Base-by-base conservation (phyloP, 2,888 invertebrate genomes). In the Dicranocentrus wangi region DNA sequence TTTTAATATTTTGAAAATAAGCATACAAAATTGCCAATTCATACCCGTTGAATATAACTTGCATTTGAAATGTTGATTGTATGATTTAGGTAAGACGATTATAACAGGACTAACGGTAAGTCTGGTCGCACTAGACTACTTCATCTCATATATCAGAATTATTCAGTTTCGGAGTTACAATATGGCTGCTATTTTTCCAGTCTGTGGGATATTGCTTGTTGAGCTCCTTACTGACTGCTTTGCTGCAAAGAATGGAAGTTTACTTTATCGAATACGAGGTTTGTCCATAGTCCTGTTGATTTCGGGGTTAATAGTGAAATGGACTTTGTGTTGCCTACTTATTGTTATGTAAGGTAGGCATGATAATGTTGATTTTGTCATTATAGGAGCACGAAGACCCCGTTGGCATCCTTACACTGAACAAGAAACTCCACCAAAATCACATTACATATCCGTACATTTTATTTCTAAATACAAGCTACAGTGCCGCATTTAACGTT, bases 301-400 rank as follows among this genome's bases (percentile, higher is more conserved):
- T n/a, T n/a, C n/a, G n/a, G n/a, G n/a, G n/a, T n/a, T n/a, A n/a
- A n/a, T n/a, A n/a, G n/a, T n/a, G n/a, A n/a, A n/a, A n/a, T n/a
- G n/a, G n/a, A n/a, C n/a, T n/a, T n/a, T n/a, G n/a, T n/a, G n/a
- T n/a, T n/a, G n/a, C n/a, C n/a, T n/a, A n/a, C n/a, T n/a, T n/a
- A n/a, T n/a, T n/a, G n/a, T n/a, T n/a, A n/a, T n/a, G n/a, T n/a
- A n/a, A n/a, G n/a, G n/a, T n/a, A n/a, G n/a, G n/a, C n/a, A n/a
- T n/a, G n/a, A n/a, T n/a, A n/a, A n/a, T n/a, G n/a, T n/a, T n/a
- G n/a, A n/a, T n/a, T n/a, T n/a, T n/a, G n/a, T n/a, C n/a, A n/a
- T n/a, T n/a, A n/a, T n/a, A n/a, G 2, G 27, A 66, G n/a, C 42
- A 58, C 17, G 75, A 75, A 47, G 75, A 75, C 13, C 75, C 75